These are phyloP conservation scores for Netta rufina DNA, from an alignment of 2,797 vertebrate genomes.

Conservation along the genomic window DNA sequence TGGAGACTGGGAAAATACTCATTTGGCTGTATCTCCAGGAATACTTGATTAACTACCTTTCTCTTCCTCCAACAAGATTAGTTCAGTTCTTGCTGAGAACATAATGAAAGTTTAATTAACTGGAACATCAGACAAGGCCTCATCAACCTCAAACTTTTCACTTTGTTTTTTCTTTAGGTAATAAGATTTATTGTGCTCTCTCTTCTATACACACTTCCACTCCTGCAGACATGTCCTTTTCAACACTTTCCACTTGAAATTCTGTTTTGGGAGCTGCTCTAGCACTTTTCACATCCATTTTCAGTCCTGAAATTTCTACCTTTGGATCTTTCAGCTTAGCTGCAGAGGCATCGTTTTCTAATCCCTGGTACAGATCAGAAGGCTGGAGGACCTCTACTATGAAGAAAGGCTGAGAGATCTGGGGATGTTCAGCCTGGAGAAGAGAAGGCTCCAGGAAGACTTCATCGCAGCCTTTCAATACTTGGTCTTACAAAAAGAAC, in stretches of 20 bases:
- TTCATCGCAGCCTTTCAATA: no score
- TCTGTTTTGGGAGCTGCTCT: slow-evolving; percentile 49
- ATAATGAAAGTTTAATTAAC: slow-evolving; percentile 62
- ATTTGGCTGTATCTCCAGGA: neutral
- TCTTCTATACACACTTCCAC: neutral
- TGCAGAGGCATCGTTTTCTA: neutral
- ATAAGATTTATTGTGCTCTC: slow-evolving; percentile 34
- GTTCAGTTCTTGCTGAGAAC: slow-evolving; percentile 75
- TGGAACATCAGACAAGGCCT: neutral
- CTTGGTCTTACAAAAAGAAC: no score
- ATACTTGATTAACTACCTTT: neutral
- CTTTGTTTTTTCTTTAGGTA: neutral
- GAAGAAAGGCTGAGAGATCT: no score
- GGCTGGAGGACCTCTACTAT: no score
- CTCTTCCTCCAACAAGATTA: slow-evolving; percentile 68
- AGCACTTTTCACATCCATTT: slow-evolving; percentile 3
- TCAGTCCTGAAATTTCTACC: neutral
- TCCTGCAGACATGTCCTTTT: slow-evolving; percentile 27
- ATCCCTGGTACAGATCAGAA: neutral
- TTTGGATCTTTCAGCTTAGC: neutral
- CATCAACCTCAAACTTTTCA: neutral
- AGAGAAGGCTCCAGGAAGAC: no score
- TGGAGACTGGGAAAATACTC: neutral
- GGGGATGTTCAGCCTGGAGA: no score
- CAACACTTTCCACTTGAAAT: slow-evolving; percentile 46